These are phyloP conservation scores for Jacana jacana DNA, from an alignment of 2,113 vertebrate species.

Conservation along the genomic window DNA sequence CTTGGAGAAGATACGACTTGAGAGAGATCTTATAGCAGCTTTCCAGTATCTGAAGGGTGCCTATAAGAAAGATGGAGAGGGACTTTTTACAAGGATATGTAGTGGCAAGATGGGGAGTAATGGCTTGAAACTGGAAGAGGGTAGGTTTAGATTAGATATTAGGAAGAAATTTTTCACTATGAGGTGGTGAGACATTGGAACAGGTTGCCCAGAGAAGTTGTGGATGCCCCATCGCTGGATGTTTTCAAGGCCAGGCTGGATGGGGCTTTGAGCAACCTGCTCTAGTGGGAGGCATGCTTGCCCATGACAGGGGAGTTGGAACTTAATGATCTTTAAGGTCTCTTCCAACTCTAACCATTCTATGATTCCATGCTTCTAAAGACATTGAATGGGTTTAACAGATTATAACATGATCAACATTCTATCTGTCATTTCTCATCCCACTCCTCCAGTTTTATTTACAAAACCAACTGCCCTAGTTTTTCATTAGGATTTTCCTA, in stretches of 20 bases:
- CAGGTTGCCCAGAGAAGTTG: background rate
- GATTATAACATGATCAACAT: background rate
- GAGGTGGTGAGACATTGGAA: background rate
- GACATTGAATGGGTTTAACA: background rate
- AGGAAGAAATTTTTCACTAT: background rate
- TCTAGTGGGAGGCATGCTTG: background rate
- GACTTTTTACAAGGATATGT: background rate
- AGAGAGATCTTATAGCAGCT: too few relatives aligned
- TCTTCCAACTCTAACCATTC: background rate
- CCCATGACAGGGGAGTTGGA: background rate
- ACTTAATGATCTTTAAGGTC: background rate
- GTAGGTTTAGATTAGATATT: background rate
- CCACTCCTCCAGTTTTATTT: background rate
- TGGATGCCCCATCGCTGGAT: background rate
- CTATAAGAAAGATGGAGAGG: too few relatives aligned
- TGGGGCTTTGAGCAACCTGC: background rate
- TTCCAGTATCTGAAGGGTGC: too few relatives aligned
- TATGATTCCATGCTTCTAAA: background rate
- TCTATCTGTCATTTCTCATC: background rate
- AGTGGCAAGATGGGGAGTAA: background rate
- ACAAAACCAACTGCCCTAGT: background rate
- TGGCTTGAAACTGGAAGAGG: background rate
- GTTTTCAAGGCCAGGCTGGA: background rate
- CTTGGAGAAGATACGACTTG: too few relatives aligned
- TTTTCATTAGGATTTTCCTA: background rate